These are phyloP conservation scores for Anarsia innoxiella DNA, from an alignment of 2,888 invertebrate genomes.

Conservation along the genomic window DNA sequence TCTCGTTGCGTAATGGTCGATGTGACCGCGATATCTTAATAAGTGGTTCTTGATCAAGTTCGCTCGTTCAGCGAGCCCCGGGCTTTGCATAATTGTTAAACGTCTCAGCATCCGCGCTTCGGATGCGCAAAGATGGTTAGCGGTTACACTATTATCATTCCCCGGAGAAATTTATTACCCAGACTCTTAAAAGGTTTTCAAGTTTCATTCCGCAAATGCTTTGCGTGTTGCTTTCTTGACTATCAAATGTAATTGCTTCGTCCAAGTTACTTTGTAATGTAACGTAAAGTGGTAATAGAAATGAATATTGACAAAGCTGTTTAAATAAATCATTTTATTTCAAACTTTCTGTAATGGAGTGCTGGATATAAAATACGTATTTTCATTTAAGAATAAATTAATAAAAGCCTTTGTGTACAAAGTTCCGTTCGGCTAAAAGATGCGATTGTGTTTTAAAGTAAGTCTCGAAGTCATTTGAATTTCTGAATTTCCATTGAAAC, in stretches of 20 bases:
- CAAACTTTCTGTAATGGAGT: too few species aligned
- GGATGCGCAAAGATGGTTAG: slow-evolving; percentile 16
- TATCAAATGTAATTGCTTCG: too few species aligned
- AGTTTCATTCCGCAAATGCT: too few species aligned
- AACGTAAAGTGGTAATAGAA: too few species aligned
- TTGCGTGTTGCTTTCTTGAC: too few species aligned
- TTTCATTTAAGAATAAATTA: slow-evolving; percentile 26
- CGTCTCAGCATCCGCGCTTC: slow-evolving; percentile 26
- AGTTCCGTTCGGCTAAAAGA: slow-evolving; percentile 12
- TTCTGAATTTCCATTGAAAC: slow-evolving; percentile 58
- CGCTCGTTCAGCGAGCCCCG: slow-evolving; percentile 36
- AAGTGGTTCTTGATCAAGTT: slow-evolving; percentile 66
- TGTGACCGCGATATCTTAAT: slow-evolving; percentile 70
- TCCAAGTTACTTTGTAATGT: too few species aligned
- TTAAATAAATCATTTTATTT: too few species aligned
- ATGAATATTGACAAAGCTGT: too few species aligned
- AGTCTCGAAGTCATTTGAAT: slow-evolving; percentile 61
- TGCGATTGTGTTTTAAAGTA: slow-evolving; percentile 15
- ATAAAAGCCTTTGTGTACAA: slow-evolving; percentile 35
- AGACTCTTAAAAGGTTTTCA: slow-evolving; percentile 4
- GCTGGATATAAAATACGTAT: too few species aligned
- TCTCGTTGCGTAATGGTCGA: slow-evolving; percentile 53
- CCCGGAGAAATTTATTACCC: slow-evolving; percentile 10
- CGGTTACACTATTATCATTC: slow-evolving; percentile 16
- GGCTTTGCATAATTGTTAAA: slow-evolving; percentile 66